Conservation (phyloP, 2,797 vertebrate genomes). For the Toxotes lorentzi region DNA sequence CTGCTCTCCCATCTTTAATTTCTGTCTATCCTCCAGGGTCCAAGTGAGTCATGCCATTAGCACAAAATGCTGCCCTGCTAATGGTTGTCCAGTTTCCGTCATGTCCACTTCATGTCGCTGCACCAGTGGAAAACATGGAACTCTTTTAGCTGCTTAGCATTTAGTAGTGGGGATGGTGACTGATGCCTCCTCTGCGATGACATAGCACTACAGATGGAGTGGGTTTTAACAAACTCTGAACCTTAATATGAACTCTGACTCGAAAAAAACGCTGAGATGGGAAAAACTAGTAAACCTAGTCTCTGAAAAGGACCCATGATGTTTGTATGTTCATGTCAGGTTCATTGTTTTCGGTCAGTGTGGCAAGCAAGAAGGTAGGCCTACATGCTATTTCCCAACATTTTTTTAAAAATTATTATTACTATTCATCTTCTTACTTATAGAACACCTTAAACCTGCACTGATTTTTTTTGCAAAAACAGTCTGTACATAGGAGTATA, state of each 20-base stretch:
- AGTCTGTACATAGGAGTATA: too few relatives aligned
- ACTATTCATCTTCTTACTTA: too few relatives aligned
- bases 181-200: background rate
- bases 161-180: background rate
- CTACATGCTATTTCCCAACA: background rate
- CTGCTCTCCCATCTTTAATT: conserved; percentile 71
- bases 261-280: too few relatives aligned
- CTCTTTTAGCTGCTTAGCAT: conserved; percentile 27
- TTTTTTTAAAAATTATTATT: too few relatives aligned
- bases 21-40: conserved; percentile 66
- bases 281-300: too few relatives aligned
- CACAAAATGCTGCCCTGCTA: conserved; percentile 56
- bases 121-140: conserved; percentile 15
- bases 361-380: too few relatives aligned
- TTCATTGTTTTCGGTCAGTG: background rate
- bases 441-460: background rate
- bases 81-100: conserved; percentile 63
- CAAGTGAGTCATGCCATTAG: conserved; percentile 78
- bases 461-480: too few relatives aligned
- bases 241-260: too few relatives aligned
- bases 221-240: background rate
- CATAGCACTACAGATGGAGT: background rate
- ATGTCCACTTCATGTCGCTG: conserved; percentile 45
- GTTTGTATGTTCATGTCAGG: background rate
- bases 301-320: background rate